Evolutionary conservation across 1,140 invertebrate species (phyloP), one percentile per base, ranked within the genome.

Genomic region (Drosophila cardini): DNA sequence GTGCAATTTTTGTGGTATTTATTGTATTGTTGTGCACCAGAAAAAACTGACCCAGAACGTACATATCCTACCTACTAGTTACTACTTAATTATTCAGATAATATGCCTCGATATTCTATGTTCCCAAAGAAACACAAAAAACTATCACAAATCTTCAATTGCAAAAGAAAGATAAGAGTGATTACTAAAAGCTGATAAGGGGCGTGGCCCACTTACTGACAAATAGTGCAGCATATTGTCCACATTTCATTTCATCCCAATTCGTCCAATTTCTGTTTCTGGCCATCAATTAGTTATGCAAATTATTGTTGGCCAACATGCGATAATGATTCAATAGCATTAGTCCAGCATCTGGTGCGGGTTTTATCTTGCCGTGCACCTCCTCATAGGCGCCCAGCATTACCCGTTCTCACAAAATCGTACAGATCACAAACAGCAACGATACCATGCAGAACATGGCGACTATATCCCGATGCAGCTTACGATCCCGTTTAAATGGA

Each of bases 361-460:
- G 77, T 60, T 84, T 81, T 13, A 89, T 75, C 50, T 89, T 89
- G 32, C 84, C 84, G 46, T 90, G 63, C 50, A 21, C 48, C 68
- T 83, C 85, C 64, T 89, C 84, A 45, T 89, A 85, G 48, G 83
- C 78, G 65, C 79, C 75, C 64, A 90, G 56, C 68, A 91, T 55
- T 45, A 91, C 83, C 76, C 76, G 71, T 58, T 91, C 90, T 92
- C 89, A 92, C 78, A 92, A 91, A 86, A 91, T 82, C 50, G 90
- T 90, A 60, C 91, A 92, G n/a, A 92, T 53, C 21, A 82, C 78
- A 55, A 92, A 92, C 11, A 92, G 69, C 60, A 91, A 46, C 5
- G 83, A 77, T n/a, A 92, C 91, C 34, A 91, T 73, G 78, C 87
- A 91, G 46, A 92, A 38, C 90, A 91, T 92, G 55, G 87, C 78